These are phyloP conservation scores for Rhadina sibilatrix DNA, from an alignment of 2,113 vertebrate species.

Conservation along the genomic window DNA sequence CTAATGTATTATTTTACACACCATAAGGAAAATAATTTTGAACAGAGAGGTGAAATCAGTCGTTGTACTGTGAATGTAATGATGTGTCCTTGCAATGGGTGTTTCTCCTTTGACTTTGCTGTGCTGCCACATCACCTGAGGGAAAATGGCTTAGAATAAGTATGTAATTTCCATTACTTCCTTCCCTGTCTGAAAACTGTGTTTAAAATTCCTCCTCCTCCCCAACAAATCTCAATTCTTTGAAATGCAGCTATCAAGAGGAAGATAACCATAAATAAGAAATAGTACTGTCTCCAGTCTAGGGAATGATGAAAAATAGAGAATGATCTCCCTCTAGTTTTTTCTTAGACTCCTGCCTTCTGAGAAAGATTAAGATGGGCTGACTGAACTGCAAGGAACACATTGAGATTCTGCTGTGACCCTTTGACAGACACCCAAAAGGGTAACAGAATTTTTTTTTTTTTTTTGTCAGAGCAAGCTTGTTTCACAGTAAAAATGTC, in stretches of 20 bases:
- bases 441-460: background rate
- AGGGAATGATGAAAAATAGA: background rate
- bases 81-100: slow-evolving; percentile 55
- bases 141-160: background rate
- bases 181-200: background rate
- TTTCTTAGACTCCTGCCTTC: background rate
- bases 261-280: background rate
- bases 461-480: background rate
- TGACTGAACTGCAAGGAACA: background rate
- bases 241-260: background rate
- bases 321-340: background rate
- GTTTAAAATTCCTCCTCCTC: background rate
- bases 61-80: slow-evolving; percentile 62
- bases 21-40: background rate
- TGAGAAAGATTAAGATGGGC: background rate
- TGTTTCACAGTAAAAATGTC: background rate
- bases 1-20: background rate
- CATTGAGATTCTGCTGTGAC: background rate
- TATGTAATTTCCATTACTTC: background rate
- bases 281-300: background rate
- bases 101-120: slow-evolving; percentile 74
- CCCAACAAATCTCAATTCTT: background rate
- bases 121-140: slow-evolving; percentile 69
- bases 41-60: background rate
- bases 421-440: background rate